Percentiles rank a stretch among this genome's conserved stretches.
Conservation (phyloP, 1,140 invertebrate genomes). For the Limonius californicus region DNA sequence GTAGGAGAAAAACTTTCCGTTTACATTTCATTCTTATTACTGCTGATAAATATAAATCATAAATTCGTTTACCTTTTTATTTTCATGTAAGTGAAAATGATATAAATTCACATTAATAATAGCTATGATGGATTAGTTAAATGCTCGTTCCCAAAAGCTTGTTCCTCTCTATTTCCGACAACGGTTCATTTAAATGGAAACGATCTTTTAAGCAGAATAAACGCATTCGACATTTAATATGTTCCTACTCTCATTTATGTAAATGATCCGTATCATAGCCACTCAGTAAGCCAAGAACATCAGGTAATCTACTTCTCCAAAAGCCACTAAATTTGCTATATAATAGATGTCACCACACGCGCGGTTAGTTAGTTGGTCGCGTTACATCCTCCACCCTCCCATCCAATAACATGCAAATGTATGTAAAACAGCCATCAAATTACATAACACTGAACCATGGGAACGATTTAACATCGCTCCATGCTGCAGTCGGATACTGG, state of each 20-base stretch:
- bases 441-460: constrained; percentile 36
- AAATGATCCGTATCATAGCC: constrained; percentile 24
- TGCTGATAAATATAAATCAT: no score
- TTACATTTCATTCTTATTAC: no score
- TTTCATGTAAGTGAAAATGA: no score
- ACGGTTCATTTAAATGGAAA: constrained; percentile 17
- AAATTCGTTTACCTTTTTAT: no score
- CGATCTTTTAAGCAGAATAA: constrained; percentile 24
- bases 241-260: constrained; percentile 15
- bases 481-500: constrained; percentile 14
- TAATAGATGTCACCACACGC: constrained; percentile 30
- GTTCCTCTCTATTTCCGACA: constrained; percentile 4
- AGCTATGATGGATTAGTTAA: no score
- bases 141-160: no score
- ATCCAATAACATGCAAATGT: constrained; percentile 44
- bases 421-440: constrained; percentile 44
- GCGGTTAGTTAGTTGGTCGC: constrained; percentile 24
- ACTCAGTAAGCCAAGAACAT: constrained; percentile 27
- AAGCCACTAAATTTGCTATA: constrained; percentile 32
- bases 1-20: no score
- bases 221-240: constrained; percentile 7
- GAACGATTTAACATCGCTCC: constrained; percentile 12
- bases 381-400: constrained; percentile 25
- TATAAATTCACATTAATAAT: no score
- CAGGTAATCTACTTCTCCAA: constrained; percentile 29